Conservation (phyloP, 2,797 vertebrate species). For the Anas acuta region DNA sequence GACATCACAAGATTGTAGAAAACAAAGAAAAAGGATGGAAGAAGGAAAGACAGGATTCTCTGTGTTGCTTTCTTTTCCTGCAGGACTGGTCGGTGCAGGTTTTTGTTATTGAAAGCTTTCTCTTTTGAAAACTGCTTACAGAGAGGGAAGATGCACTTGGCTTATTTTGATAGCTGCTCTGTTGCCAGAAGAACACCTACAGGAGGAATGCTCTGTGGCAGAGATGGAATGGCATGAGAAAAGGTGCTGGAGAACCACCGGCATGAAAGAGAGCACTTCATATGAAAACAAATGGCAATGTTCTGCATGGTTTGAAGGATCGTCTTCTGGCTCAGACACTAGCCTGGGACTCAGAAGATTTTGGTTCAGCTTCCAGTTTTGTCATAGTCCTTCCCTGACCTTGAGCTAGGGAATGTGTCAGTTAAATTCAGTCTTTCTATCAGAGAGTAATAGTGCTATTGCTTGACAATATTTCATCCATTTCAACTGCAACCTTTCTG, state of each 20-base stretch:
- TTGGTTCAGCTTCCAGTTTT: background rate
- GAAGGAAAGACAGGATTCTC: background rate
- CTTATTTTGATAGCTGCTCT: background rate
- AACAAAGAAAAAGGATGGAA: background rate
- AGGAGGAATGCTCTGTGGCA: background rate
- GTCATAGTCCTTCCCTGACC: constrained; percentile 13
- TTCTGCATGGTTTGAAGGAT: constrained; percentile 9
- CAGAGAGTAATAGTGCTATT: background rate
- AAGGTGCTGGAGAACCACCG: background rate
- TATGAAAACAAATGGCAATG: constrained; percentile 39
- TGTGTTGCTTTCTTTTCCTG: background rate
- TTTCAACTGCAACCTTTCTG: background rate
- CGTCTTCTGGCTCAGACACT: background rate
- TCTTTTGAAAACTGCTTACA: background rate
- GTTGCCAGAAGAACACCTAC: background rate
- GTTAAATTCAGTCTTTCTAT: background rate
- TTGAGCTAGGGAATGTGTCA: background rate
- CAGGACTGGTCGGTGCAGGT: background rate
- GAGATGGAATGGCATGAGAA: background rate
- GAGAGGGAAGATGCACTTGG: background rate
- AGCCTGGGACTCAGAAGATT: background rate
- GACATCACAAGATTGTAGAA: background rate
- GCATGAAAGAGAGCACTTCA: background rate
- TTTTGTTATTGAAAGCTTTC: background rate
- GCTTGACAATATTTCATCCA: background rate